phyloP scores from a whole-genome alignment of 2,888 invertebrate genomes.

The Drosophila siamana region DNA sequence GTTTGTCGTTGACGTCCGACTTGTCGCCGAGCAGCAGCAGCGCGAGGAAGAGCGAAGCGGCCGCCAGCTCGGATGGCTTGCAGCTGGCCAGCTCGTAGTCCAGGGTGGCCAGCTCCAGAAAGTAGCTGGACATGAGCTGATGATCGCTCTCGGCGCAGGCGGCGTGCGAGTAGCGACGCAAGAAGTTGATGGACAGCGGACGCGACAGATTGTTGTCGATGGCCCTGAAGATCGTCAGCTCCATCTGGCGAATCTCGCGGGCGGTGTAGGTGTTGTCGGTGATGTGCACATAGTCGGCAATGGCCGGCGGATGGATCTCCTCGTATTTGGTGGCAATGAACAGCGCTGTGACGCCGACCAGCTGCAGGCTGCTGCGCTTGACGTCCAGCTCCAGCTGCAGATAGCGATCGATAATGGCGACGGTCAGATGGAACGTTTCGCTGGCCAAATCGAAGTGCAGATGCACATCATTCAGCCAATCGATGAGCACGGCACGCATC shows the following conservation, averaged over 20 bases:
- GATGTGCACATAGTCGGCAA: constrained; percentile 95
- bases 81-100: constrained; percentile 93
- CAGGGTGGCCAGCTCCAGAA: constrained; percentile 93
- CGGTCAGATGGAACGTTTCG: constrained; percentile 95
- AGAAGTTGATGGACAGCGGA: constrained; percentile 95
- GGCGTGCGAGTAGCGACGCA: constrained; percentile 91
- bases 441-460: constrained; percentile 92
- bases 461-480: constrained; percentile 98
- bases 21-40: constrained; percentile 78
- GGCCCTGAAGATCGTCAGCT: constrained; percentile 90
- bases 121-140: constrained; percentile 95
- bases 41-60: constrained; percentile 83
- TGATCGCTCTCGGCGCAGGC: constrained; percentile 88
- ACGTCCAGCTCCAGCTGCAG: constrained; percentile 88
- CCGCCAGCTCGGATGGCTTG: constrained; percentile 90
- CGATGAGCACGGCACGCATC: constrained; percentile 96
- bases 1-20: constrained; percentile 79
- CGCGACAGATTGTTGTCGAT: constrained; percentile 93
- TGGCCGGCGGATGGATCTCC: constrained; percentile 95
- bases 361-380: constrained; percentile 90
- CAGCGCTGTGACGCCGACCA: constrained; percentile 95
- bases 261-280: constrained; percentile 94
- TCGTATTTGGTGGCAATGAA: constrained; percentile 97
- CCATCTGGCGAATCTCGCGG: constrained; percentile 92
- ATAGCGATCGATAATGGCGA: constrained; percentile 95